phyloP scores from a whole-genome alignment of 2,888 invertebrate species.

The Phrixothrix hirtus region DNA sequence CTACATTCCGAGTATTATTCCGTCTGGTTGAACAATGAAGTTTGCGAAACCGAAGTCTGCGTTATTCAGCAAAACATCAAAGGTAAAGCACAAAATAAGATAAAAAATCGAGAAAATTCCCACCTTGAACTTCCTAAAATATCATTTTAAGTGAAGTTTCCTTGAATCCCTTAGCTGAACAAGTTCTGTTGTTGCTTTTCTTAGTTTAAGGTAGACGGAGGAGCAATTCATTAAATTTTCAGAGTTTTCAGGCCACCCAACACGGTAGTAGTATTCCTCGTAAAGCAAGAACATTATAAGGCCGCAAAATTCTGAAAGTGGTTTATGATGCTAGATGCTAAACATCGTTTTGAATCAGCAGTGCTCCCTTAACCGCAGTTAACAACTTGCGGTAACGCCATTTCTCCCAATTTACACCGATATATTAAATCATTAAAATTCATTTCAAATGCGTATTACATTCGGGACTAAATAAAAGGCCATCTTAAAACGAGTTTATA shows the following conservation, averaged over 20 bases:
- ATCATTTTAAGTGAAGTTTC: too few relatives aligned
- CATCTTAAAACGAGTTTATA: too few relatives aligned
- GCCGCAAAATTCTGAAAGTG: slow-evolving; percentile 22
- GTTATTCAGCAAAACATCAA: slow-evolving; percentile 12
- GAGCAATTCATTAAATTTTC: slow-evolving; percentile 24
- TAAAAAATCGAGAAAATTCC: too few relatives aligned
- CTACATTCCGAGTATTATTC: slow-evolving; percentile 14
- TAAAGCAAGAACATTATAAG: slow-evolving; percentile 16
- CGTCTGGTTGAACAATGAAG: slow-evolving; percentile 14
- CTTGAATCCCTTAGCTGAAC: slow-evolving; percentile 9
- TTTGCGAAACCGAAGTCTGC: slow-evolving; percentile 8
- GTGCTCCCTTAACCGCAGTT: slow-evolving; percentile 5
- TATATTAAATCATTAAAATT: slow-evolving; percentile 9
- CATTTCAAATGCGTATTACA: too few relatives aligned
- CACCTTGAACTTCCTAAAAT: too few relatives aligned
- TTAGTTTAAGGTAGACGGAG: slow-evolving; percentile 14
- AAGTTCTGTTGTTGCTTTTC: slow-evolving; percentile 11
- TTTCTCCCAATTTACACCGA: background rate
- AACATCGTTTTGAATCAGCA: slow-evolving; percentile 13
- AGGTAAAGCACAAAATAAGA: slow-evolving; percentile 7
- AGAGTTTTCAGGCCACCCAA: slow-evolving; percentile 6
- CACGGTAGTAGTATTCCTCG: slow-evolving; percentile 13
- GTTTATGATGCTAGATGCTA: slow-evolving; percentile 15
- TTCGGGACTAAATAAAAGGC: too few relatives aligned
- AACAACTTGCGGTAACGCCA: slow-evolving; percentile 6